Percentiles rank a stretch among this genome's conserved stretches.
phyloP scores from a whole-genome alignment of 1,140 invertebrate species.

The Plectus sambesii region DNA sequence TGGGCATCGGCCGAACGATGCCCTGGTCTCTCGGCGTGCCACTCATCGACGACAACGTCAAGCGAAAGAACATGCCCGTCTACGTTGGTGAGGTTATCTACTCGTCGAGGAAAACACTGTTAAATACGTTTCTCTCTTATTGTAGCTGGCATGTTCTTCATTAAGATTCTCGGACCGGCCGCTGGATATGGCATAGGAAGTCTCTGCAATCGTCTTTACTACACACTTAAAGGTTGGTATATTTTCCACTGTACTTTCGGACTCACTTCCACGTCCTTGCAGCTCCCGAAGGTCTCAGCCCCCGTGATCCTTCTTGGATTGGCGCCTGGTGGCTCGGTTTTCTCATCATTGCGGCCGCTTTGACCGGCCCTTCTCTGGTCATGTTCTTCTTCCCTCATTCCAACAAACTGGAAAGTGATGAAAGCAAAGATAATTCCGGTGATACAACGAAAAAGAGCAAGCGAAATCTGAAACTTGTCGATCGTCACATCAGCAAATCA shows the following conservation, averaged over 20 bases:
- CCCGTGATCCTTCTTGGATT: slow-evolving; percentile 29
- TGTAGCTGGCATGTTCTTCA: slow-evolving; percentile 30
- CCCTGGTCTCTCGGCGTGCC: slow-evolving; percentile 39
- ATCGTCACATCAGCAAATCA: slow-evolving; percentile 22
- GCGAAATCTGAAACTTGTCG: slow-evolving; percentile 18
- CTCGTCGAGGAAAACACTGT: neutral
- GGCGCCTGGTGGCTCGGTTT: slow-evolving; percentile 35
- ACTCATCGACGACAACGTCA: slow-evolving; percentile 45
- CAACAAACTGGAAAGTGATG: slow-evolving; percentile 13
- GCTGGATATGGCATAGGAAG: slow-evolving; percentile 24
- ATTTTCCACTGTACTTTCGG: neutral
- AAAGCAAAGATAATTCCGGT: slow-evolving; percentile 19
- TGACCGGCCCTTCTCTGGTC: slow-evolving; percentile 23
- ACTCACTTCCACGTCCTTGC: too few species aligned
- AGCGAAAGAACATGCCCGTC: slow-evolving; percentile 40
- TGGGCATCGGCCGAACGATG: slow-evolving; percentile 29
- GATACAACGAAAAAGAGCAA: slow-evolving; percentile 6
- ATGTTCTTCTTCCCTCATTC: slow-evolving; percentile 22
- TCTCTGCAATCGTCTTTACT: slow-evolving; percentile 22
- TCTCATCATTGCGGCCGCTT: slow-evolving; percentile 23
- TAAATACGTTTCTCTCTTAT: neutral
- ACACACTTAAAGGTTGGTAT: slow-evolving; percentile 26
- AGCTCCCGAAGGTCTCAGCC: slow-evolving; percentile 25
- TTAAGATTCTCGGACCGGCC: slow-evolving; percentile 26
- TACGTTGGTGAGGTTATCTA: slow-evolving; percentile 29